A percentile compares a stretch with the other conserved stretches of the same genome.
These are phyloP conservation scores for Meteorus cinctellus DNA, from an alignment of 2,888 invertebrate genomes.

Conservation along the genomic window DNA sequence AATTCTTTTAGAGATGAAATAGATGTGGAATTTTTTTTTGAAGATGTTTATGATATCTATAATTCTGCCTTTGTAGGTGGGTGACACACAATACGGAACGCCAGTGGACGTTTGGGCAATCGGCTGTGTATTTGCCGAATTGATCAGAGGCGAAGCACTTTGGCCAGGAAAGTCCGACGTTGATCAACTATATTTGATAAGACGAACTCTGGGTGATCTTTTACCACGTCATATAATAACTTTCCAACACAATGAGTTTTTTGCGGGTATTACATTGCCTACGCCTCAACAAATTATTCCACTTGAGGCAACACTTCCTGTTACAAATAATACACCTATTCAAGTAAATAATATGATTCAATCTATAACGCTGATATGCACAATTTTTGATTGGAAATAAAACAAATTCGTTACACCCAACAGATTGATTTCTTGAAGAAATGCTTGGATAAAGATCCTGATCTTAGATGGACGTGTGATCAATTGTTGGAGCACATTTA, in stretches of 20 bases:
- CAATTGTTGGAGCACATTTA: slow-evolving; percentile 92
- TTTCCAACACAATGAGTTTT: slow-evolving; percentile 96
- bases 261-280: slow-evolving; percentile 92
- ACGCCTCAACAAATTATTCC: slow-evolving; percentile 91
- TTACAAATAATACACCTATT: slow-evolving; percentile 75
- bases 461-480: slow-evolving; percentile 92
- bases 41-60: too few relatives aligned
- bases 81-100: slow-evolving; percentile 93
- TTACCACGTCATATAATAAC: slow-evolving; percentile 95
- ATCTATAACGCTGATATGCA: background rate
- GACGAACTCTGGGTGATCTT: slow-evolving; percentile 95
- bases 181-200: slow-evolving; percentile 96
- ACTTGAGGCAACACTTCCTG: slow-evolving; percentile 89
- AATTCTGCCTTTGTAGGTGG: slow-evolving; percentile 78
- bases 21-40: background rate
- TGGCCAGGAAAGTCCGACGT: slow-evolving; percentile 99
- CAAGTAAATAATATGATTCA: slow-evolving; percentile 56
- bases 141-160: slow-evolving; percentile 91
- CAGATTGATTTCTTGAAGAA: slow-evolving; percentile 79
- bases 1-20: too few relatives aligned
- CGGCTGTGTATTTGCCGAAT: slow-evolving; percentile 92
- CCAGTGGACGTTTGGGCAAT: slow-evolving; percentile 99
- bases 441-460: slow-evolving; percentile 96
- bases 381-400: background rate
- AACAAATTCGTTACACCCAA: background rate